phyloP scores from a whole-genome alignment of 2,797 vertebrate genomes.

The Simalia tracyae region DNA sequence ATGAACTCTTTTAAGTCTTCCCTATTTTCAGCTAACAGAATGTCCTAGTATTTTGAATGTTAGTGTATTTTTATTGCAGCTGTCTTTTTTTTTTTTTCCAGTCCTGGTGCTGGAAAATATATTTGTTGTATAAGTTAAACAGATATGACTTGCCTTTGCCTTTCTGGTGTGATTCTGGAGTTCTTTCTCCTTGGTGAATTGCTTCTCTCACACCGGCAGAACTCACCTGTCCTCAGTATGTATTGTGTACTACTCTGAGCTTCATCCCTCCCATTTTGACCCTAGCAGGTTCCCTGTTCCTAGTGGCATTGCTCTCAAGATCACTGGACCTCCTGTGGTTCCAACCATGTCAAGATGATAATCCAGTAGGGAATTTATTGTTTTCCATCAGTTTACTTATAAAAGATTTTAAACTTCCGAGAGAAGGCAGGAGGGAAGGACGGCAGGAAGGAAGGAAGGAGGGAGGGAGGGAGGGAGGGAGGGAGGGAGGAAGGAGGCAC shows the following conservation, averaged over 20 bases:
- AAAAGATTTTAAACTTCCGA: not conserved
- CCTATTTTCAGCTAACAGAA: not conserved
- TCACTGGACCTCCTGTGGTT: not conserved
- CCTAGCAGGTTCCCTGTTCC: not conserved
- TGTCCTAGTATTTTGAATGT: not conserved
- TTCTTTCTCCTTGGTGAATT: not conserved
- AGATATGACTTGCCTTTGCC: not conserved
- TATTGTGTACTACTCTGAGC: not conserved
- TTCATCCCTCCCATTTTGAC: not conserved
- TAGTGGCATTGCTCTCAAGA: not conserved
- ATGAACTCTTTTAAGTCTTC: not conserved
- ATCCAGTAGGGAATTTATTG: not conserved
- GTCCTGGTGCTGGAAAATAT: not conserved
- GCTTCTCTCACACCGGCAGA: not conserved
- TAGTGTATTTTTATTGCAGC: not conserved
- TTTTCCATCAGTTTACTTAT: not conserved
- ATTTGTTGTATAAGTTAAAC: not conserved
- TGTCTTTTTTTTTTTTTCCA: not conserved
- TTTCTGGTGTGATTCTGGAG: not conserved
- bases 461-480: no score
- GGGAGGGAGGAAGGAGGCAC: no score
- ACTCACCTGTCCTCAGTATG: not conserved
- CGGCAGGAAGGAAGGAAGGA: no score
- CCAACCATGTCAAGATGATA: not conserved
- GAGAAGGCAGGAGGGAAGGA: no score